Conservation (phyloP, 2,113 vertebrate genomes). For the Suncus etruscus region DNA sequence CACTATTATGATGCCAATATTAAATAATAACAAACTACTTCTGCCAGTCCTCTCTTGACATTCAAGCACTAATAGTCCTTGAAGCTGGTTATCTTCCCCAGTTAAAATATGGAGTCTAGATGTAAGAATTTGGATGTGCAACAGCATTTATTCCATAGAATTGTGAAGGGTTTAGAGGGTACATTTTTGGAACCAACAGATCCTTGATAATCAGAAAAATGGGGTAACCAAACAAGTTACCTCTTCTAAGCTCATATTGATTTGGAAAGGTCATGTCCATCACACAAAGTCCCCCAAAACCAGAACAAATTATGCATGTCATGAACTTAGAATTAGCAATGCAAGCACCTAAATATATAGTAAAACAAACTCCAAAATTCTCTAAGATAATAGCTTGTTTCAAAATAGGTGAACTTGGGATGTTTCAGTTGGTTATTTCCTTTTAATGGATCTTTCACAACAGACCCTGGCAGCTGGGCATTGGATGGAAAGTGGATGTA, state of each 20-base stretch:
- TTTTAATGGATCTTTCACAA: background rate
- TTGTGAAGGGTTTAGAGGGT: accelerated
- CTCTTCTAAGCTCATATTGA: background rate
- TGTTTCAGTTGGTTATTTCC: background rate
- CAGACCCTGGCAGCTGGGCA: too few species aligned
- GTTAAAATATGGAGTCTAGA: background rate
- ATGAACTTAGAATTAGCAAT: background rate
- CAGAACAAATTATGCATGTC: background rate
- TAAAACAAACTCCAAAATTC: background rate
- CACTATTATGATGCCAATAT: background rate
- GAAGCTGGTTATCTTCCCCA: background rate
- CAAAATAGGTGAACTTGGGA: background rate
- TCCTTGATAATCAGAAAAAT: background rate
- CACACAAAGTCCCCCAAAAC: background rate
- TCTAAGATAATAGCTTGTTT: background rate
- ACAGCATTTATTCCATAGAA: background rate
- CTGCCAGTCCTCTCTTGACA: background rate
- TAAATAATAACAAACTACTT: background rate
- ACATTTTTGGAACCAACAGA: background rate
- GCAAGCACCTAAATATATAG: too few species aligned
- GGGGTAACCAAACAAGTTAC: background rate
- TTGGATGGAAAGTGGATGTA: too few species aligned
- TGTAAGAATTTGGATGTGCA: background rate
- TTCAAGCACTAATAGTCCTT: background rate
- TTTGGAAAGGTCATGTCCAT: background rate